Evolutionary conservation across 2,888 invertebrate genomes (phyloP), one percentile per base, ranked within the genome.

Genomic region (Alviniconcha strummeri): DNA sequence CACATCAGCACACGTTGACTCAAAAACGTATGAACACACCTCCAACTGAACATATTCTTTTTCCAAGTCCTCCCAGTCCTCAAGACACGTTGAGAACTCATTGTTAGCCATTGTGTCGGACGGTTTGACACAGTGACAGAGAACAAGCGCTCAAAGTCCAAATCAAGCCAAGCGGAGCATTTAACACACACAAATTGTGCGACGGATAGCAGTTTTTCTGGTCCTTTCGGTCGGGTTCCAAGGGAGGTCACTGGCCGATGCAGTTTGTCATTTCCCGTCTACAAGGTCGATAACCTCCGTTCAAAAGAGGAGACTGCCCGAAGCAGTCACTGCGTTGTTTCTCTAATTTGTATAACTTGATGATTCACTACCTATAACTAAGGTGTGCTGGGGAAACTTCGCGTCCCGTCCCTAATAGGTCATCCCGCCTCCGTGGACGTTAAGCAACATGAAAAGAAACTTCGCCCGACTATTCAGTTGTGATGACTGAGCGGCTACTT

Each of bases 21-120:
- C 13, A 5, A n/a, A 11, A 54, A 17, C 36, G 13, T 69, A 80
- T 15, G 13, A 11, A 82, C 83, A 83, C 85, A 92, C 92, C 89
- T 92, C 91, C 36, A 92, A 87, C 78, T 90, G 87, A 13, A 86
- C 84, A 84, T 89, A 92, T 84, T 92, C 92, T 85, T 91, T 91
- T 60, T 91, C 90, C 60, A 92, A 84, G 11, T 92, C 93, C 7
- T 88, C 87, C 92, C 92, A 92, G 83, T 93, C 93, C 83, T 91
- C 90, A 8, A 91, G 64, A 60, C 79, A 83, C 13, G 75, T 60
- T 80, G 15, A 54, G 52, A 75, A 80, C 11, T 79, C 78, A 52
- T 54, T n/a, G 36, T 80, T 64, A n/a, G 60, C 19, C 79, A 79
- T 80, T 64, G 15, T 83, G n/a, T 60, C 60, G 9, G 56, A 64